Evolutionary conservation across 1,140 invertebrate species (phyloP).

Genomic region (Aradophagus sp.): DNA sequence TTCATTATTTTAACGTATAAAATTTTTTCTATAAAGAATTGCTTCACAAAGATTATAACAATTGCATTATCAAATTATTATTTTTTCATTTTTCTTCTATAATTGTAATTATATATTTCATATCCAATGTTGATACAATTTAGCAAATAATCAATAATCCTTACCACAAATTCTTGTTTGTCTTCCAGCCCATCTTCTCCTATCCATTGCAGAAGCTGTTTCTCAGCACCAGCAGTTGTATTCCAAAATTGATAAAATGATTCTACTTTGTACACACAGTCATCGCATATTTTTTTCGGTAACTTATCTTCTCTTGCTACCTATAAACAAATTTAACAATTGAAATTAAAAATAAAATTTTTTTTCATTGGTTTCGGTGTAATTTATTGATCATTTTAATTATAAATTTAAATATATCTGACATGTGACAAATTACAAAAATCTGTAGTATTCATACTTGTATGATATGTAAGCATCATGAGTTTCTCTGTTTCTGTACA

Average conservation of each 20-base stretch:
- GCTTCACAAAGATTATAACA: no score
- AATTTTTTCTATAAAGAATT: no score
- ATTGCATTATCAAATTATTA: no score
- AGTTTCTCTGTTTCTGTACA: no score
- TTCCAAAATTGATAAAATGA: slow-evolving; percentile 78
- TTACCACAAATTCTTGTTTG: slow-evolving; percentile 68
- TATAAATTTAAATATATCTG: not conserved
- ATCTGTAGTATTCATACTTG: no score
- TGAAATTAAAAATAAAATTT: not conserved
- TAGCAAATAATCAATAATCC: slow-evolving; percentile 2
- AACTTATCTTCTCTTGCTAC: slow-evolving; percentile 77
- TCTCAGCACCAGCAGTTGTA: slow-evolving; percentile 76
- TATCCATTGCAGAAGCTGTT: slow-evolving; percentile 77
- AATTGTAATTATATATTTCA: no score
- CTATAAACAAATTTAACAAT: slow-evolving; percentile 64
- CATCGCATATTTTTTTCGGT: slow-evolving; percentile 79
- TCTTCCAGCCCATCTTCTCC: slow-evolving; percentile 70
- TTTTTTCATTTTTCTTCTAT: no score
- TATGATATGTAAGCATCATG: no score
- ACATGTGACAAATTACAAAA: no score
- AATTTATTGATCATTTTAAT: not conserved
- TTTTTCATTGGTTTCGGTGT: no score
- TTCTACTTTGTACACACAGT: slow-evolving; percentile 78
- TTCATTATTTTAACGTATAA: no score
- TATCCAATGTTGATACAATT: no score